These are phyloP conservation scores for Cantharis rufa DNA, from an alignment of 2,888 invertebrate species.

Conservation along the genomic window DNA sequence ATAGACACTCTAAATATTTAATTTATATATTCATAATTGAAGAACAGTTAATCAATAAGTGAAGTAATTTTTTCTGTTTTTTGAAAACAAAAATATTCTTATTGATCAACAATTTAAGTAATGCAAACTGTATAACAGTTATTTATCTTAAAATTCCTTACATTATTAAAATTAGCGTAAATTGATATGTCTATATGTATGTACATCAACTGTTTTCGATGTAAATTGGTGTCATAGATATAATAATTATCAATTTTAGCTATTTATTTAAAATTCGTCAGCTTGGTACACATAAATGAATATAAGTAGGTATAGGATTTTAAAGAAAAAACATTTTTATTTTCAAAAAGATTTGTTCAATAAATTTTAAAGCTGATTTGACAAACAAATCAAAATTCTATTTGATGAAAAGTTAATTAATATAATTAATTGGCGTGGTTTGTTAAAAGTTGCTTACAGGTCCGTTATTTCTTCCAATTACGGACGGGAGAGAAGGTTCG, in stretches of 20 bases:
- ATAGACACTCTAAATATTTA: conserved; percentile 14
- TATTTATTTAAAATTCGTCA: neutral
- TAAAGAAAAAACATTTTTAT: neutral
- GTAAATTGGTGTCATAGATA: conserved; percentile 4
- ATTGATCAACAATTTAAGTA: neutral
- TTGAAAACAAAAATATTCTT: neutral
- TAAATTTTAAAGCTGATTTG: neutral
- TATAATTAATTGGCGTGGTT: neutral
- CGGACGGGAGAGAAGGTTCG: neutral
- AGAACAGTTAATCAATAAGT: neutral
- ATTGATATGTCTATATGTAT: conserved; percentile 14
- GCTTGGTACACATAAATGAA: neutral
- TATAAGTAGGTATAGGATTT: neutral
- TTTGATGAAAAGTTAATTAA: neutral
- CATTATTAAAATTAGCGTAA: conserved; percentile 9
- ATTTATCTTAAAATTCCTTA: neutral
- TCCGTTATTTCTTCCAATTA: neutral
- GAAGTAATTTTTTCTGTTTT: neutral
- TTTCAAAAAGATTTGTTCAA: neutral
- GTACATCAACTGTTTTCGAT: neutral
- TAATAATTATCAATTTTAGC: neutral
- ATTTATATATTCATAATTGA: neutral
- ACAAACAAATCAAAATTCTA: neutral
- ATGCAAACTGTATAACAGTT: conserved; percentile 8
- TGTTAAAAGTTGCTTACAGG: neutral